Percentiles rank a stretch among this genome's conserved stretches.
These are phyloP conservation scores for Daubentonia madagascariensis DNA, from an alignment of 2,113 vertebrate genomes.

Conservation along the genomic window DNA sequence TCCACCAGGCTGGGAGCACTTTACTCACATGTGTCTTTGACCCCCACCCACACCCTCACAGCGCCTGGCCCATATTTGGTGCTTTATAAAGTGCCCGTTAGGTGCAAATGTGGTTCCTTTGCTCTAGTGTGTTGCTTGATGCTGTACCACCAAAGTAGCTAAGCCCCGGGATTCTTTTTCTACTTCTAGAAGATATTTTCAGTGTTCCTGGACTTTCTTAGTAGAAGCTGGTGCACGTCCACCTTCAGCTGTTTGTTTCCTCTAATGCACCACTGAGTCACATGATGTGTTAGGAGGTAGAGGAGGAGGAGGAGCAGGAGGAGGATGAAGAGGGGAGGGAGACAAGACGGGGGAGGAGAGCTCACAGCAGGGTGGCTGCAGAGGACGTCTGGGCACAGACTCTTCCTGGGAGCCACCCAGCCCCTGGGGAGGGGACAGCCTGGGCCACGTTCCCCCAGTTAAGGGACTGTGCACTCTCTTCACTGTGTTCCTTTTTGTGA, in stretches of 20 bases:
- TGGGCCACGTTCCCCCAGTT: not conserved
- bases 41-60: fast-evolving
- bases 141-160: not conserved
- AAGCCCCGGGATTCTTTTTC: not conserved
- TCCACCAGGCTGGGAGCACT: fast-evolving
- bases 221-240: fast-evolving
- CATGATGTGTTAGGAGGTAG: fast-evolving
- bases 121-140: fast-evolving
- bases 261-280: too few relatives aligned
- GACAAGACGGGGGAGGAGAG: not conserved
- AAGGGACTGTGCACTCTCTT: not conserved
- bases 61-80: not conserved
- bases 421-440: fast-evolving
- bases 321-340: not conserved
- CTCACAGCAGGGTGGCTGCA: fast-evolving
- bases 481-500: not conserved
- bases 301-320: not conserved
- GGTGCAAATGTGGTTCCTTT: not conserved
- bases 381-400: fast-evolving
- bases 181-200: not conserved
- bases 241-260: not conserved
- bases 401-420: not conserved
- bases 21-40: not conserved
- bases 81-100: fast-evolving
- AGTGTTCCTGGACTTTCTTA: not conserved